These are phyloP conservation scores for Ormyrus nitidulus DNA, from an alignment of 2,888 invertebrate species.

Conservation along the genomic window DNA sequence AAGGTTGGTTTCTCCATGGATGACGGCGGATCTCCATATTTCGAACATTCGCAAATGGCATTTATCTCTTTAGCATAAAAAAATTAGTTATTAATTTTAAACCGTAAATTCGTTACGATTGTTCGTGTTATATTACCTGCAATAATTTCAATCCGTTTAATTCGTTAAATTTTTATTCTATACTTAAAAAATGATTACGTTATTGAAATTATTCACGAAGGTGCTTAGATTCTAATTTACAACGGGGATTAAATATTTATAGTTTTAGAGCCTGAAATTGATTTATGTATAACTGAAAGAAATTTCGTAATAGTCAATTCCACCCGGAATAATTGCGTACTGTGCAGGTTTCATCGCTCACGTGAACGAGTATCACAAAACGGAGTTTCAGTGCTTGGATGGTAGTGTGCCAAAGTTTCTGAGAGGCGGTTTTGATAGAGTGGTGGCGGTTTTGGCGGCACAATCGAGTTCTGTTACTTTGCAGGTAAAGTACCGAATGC, in stretches of 20 bases:
- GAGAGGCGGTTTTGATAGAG: conserved; percentile 74
- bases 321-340: not conserved
- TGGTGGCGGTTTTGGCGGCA: conserved; percentile 78
- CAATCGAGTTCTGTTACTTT: conserved; percentile 78
- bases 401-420: conserved; percentile 74
- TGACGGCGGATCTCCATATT: too few species aligned
- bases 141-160: too few species aligned
- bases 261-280: not conserved
- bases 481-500: conserved; percentile 67
- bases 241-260: too few species aligned
- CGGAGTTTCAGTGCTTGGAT: conserved; percentile 75
- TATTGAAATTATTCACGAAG: too few species aligned
- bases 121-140: too few species aligned
- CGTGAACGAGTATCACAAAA: conserved; percentile 71
- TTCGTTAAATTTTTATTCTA: too few species aligned
- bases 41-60: too few species aligned
- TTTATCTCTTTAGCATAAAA: too few species aligned
- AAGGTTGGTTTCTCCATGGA: conserved; percentile 70
- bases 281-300: not conserved
- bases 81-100: too few species aligned
- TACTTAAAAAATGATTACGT: too few species aligned
- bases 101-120: too few species aligned
- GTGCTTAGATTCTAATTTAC: too few species aligned
- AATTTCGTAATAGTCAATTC: conserved; percentile 4
- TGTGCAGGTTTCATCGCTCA: conserved; percentile 76